Percentiles rank a stretch among this genome's conserved stretches.
These are phyloP conservation scores for Anguilla megastoma DNA, from an alignment of 2,797 vertebrate genomes.

Conservation along the genomic window DNA sequence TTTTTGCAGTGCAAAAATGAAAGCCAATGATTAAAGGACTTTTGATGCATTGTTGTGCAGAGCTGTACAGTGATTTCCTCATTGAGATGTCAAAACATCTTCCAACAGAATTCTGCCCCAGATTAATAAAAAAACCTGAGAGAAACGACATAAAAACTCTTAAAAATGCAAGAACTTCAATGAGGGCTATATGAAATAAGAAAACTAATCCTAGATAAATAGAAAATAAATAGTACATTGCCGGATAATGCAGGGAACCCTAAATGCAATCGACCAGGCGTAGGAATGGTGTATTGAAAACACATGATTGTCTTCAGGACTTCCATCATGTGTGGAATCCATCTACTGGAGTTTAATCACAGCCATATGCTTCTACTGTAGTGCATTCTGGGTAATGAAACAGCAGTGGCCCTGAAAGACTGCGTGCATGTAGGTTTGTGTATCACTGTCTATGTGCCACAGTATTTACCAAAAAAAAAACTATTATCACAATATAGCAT, in stretches of 20 bases:
- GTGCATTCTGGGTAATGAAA: slow-evolving; percentile 36
- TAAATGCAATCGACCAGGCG: slow-evolving; percentile 10
- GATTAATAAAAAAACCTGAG: not conserved
- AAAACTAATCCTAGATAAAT: not conserved
- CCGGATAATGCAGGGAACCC: not conserved
- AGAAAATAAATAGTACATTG: not conserved
- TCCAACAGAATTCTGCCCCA: not conserved
- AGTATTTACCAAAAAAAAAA: not conserved
- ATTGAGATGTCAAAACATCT: not conserved
- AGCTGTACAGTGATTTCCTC: not conserved
- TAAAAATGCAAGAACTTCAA: not conserved
- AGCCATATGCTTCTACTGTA: slow-evolving; percentile 38
- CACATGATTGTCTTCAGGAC: slow-evolving; percentile 36
- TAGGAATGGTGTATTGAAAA: slow-evolving; percentile 36
- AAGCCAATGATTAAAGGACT: not conserved
- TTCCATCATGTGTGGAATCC: slow-evolving; percentile 32
- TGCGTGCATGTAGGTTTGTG: not conserved
- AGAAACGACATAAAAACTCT: not conserved
- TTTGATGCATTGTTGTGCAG: not conserved
- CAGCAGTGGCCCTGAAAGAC: not conserved
- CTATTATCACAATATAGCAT: not conserved
- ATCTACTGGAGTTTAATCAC: slow-evolving; percentile 38
- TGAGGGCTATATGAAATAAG: not conserved
- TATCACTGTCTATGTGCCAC: not conserved
- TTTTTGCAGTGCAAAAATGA: not conserved